These are phyloP conservation scores for Sphaerophoria taeniata DNA, from an alignment of 2,888 invertebrate species.

Conservation along the genomic window DNA sequence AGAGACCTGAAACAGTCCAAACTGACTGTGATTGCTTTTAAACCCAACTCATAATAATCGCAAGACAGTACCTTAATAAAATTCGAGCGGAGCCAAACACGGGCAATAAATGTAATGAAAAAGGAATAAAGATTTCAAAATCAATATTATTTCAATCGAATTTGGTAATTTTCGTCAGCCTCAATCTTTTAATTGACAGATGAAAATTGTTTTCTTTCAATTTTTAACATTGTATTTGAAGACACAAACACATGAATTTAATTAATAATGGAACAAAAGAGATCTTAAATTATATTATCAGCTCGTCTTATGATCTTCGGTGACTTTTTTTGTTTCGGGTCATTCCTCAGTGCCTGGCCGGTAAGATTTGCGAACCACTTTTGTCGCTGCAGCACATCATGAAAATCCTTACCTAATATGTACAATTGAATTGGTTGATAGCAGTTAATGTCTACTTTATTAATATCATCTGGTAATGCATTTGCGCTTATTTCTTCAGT, in stretches of 20 bases:
- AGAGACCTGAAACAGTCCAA: too few species aligned
- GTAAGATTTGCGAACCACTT: slow-evolving; percentile 73
- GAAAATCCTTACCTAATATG: slow-evolving; percentile 70
- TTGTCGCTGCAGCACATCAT: slow-evolving; percentile 66
- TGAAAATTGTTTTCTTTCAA: too few species aligned
- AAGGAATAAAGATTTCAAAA: background rate
- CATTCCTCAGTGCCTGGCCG: slow-evolving; percentile 32
- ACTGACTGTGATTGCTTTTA: too few species aligned
- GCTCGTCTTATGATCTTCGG: slow-evolving; percentile 18
- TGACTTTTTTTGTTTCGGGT: background rate
- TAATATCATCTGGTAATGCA: slow-evolving; percentile 12
- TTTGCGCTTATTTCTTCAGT: slow-evolving; percentile 32
- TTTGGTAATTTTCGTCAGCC: too few species aligned
- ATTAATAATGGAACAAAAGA: background rate
- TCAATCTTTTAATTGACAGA: too few species aligned
- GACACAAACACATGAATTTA: background rate
- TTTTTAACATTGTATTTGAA: too few species aligned
- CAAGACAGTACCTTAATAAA: too few species aligned
- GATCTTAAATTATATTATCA: slow-evolving; percentile 30
- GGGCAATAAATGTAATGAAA: too few species aligned
- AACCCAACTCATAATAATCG: too few species aligned
- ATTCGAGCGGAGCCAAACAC: too few species aligned
- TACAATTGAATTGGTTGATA: slow-evolving; percentile 71
- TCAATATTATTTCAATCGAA: too few species aligned
- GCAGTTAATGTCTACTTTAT: slow-evolving; percentile 27